phyloP scores from a whole-genome alignment of 37 sponge, comb jelly and placozoan species.

The Tethya wilhelma region DNA sequence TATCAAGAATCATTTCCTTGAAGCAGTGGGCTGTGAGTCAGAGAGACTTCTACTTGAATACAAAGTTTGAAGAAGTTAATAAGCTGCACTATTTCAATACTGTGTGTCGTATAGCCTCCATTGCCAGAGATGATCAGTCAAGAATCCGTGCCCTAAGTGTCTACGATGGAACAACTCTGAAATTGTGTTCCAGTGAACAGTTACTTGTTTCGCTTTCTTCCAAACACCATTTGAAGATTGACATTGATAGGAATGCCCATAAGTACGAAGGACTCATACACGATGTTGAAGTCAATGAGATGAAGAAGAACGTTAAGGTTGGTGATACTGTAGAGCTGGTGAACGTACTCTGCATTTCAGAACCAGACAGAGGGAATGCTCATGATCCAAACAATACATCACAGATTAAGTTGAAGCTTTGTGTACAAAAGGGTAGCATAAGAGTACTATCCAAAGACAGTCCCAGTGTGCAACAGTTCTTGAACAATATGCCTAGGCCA shows the following conservation, averaged over 20 bases:
- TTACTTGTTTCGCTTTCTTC: too few relatives aligned
- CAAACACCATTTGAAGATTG: background rate
- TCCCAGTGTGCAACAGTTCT: background rate
- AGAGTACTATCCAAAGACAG: background rate
- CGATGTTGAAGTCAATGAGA: too few relatives aligned
- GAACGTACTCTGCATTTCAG: background rate
- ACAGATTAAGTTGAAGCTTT: background rate
- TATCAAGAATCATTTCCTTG: background rate
- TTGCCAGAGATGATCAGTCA: background rate
- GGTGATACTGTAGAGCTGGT: conserved; percentile 10
- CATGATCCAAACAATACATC: background rate
- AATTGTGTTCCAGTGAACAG: too few relatives aligned
- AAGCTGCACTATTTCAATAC: conserved; percentile 5
- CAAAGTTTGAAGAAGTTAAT: conserved; percentile 4
- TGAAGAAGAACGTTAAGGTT: background rate
- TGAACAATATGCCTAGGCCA: background rate
- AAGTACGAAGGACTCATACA: too few relatives aligned
- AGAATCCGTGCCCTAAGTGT: background rate
- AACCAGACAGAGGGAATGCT: background rate
- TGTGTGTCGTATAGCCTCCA: conserved; percentile 12
- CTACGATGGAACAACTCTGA: conserved; percentile 8
- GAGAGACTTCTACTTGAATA: background rate
- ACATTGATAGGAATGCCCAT: too few relatives aligned
- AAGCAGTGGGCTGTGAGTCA: conserved; percentile 8
- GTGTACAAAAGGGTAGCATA: conserved; percentile 2